These are phyloP conservation scores for Acanthiza pusilla DNA, from an alignment of 2,797 vertebrate species.

Conservation along the genomic window DNA sequence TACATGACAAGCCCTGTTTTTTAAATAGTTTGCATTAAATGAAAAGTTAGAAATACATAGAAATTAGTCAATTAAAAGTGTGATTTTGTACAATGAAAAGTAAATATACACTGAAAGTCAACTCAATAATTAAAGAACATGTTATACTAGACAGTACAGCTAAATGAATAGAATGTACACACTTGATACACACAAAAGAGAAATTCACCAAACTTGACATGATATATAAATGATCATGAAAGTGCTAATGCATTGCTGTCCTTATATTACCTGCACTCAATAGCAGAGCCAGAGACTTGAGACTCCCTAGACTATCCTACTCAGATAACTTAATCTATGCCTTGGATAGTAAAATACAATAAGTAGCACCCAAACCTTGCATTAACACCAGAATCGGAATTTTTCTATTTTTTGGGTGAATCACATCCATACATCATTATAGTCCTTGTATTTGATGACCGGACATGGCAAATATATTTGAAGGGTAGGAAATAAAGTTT, in stretches of 20 bases:
- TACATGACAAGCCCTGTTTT: background rate
- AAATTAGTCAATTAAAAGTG: background rate
- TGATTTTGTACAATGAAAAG: background rate
- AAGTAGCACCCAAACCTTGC: background rate
- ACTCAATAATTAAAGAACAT: background rate
- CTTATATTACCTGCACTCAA: background rate
- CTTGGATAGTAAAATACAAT: background rate
- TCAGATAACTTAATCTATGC: background rate
- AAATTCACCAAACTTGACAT: background rate
- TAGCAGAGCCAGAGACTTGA: background rate
- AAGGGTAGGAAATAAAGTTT: background rate
- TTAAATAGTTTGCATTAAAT: background rate
- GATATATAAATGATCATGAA: background rate
- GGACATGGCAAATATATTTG: background rate
- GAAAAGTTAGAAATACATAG: background rate
- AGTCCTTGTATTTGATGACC: background rate
- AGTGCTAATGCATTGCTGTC: background rate
- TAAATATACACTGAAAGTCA: background rate
- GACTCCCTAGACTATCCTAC: background rate
- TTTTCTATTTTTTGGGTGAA: background rate
- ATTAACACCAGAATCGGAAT: background rate
- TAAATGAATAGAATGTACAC: background rate
- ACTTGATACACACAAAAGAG: background rate
- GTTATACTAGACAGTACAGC: background rate
- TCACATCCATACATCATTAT: background rate